phyloP scores from a whole-genome alignment of 1,140 invertebrate species.

The Trichonephila inaurata region DNA sequence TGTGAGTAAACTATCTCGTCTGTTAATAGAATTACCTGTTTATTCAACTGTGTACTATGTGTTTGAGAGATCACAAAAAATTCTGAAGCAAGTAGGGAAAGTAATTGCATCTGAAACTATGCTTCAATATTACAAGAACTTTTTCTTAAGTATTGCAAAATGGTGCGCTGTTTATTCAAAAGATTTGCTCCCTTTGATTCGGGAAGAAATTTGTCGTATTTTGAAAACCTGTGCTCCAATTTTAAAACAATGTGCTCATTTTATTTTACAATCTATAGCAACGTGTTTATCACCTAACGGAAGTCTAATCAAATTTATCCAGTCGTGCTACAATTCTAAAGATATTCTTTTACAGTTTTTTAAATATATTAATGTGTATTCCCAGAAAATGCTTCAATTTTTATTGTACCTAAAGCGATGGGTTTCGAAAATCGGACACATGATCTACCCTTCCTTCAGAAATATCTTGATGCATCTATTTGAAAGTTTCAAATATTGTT shows the following conservation, averaged over 20 bases:
- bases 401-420: not conserved
- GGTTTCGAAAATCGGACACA: not conserved
- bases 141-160: not conserved
- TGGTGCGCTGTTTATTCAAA: not conserved
- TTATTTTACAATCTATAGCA: not conserved
- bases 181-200: not conserved
- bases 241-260: not conserved
- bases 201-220: not conserved
- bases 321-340: conserved; percentile 24
- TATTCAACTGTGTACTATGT: not conserved
- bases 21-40: not conserved
- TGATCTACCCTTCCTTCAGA: not conserved
- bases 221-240: not conserved
- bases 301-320: not conserved
- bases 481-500: not conserved
- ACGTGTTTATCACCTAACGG: not conserved
- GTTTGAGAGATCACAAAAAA: not conserved
- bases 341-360: not conserved
- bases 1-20: not conserved
- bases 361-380: not conserved
- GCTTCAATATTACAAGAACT: not conserved
- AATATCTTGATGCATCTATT: not conserved
- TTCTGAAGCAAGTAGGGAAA: not conserved
- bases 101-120: not conserved
- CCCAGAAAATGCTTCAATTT: not conserved